Conservation (phyloP, 2,797 vertebrate species). For the Menidia menidia region DNA sequence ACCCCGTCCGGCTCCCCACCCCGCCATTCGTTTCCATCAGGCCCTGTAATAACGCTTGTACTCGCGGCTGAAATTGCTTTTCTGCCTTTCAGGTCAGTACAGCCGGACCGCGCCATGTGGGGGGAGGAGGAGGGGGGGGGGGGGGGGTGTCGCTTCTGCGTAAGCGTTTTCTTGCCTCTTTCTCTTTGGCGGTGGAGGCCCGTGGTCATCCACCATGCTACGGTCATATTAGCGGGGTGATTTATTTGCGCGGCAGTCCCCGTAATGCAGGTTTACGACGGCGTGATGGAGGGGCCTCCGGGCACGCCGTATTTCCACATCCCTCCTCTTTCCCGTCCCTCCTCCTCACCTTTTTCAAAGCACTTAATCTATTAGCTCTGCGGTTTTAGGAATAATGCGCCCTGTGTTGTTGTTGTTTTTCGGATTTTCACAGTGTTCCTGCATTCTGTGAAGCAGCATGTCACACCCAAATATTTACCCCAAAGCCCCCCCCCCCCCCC, state of each 20-base stretch:
- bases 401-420: slow-evolving; percentile 44
- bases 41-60: slow-evolving; percentile 80
- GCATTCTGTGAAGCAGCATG: slow-evolving; percentile 61
- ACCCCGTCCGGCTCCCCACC: slow-evolving; percentile 67
- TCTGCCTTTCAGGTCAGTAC: slow-evolving; percentile 71
- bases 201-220: slow-evolving; percentile 74
- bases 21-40: slow-evolving; percentile 74
- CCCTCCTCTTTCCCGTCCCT: slow-evolving; percentile 39
- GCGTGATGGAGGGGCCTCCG: slow-evolving; percentile 69
- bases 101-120: slow-evolving; percentile 15
- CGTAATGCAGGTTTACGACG: slow-evolving; percentile 71
- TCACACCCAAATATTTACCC: slow-evolving; percentile 57
- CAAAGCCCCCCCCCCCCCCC: not conserved
- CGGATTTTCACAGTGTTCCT: slow-evolving; percentile 35
- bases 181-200: slow-evolving; percentile 27
- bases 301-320: slow-evolving; percentile 53
- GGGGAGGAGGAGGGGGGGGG: not conserved
- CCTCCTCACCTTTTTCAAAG: slow-evolving; percentile 44
- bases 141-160: slow-evolving; percentile 29
- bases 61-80: slow-evolving; percentile 83
- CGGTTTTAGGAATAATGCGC: slow-evolving; percentile 71
- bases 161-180: slow-evolving; percentile 38
- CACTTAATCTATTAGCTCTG: slow-evolving; percentile 65
- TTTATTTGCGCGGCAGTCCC: slow-evolving; percentile 77
- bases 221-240: slow-evolving; percentile 81